Base-by-base conservation (phyloP, 2,888 invertebrate genomes). In the Hypsopygia costalis region DNA sequence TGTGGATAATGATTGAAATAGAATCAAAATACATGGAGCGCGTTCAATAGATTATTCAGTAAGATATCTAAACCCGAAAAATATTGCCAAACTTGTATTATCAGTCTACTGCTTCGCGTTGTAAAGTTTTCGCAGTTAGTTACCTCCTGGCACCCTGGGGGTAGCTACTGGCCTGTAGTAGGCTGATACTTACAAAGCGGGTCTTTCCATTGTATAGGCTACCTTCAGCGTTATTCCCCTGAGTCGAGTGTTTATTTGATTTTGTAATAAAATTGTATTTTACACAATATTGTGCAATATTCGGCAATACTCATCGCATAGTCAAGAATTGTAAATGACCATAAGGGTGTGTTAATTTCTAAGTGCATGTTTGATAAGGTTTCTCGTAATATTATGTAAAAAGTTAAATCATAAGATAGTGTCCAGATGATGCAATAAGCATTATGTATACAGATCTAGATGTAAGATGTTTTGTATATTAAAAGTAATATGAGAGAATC, bases 271-370 rank as follows among this genome's bases (percentile, higher is more conserved):
- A 49, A 34, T 47, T 54, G 49, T 51, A 46, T 45, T 16, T 39
- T 40, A 47, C 52, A 44, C 44, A 25, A 25, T 70, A 68, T 67
- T 76, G 86, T 87, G 86, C 86, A 87, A 86, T 87, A 86, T 82
- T 81, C 70, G 78, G 79, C 78, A 86, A 86, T 87, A 86, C 86
- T 87, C 86, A 81, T 75, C 60, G 68, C 64, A 62, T 81, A 82
- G 81, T 80, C 76, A 73, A 58, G 62, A 60, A 69, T 56, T 20
- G 21, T 37, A 57, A 56, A 53, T 58, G 67, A 58, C 68, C 62
- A 62, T 62, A 49, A 58, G 64, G 55, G 60, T 63, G 65, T 70
- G 58, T 67, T 82, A 81, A 75, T 5, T 48, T 60, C 53, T 81
- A 78, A 79, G 73, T 68, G 62, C 58, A 65, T 71, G 62, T 66